Evolutionary conservation across 2,888 invertebrate genomes (phyloP), one percentile per base, ranked within the genome.

Genomic region (Netelia virgata): DNA sequence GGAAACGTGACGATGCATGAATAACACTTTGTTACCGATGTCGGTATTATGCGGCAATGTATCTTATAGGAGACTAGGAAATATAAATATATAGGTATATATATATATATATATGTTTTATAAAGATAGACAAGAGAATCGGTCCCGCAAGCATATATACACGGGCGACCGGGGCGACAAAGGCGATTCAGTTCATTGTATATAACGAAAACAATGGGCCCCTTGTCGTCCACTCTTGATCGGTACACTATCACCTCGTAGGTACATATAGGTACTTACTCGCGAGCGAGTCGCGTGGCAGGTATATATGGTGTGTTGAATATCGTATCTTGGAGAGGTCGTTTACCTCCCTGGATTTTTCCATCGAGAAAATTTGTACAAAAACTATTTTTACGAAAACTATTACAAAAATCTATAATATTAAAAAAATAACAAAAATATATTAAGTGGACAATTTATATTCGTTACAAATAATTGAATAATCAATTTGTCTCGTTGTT

Each of bases 131-230:
- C 43, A 59, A 28, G 41, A 75, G 63, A 75, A 18, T 55, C 63
- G 43, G 69, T 55, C 53, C 41, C 61, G 41, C 16, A 53, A 69
- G 55, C 36, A 36, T 28, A 20, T 23, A 55, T 66, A 23, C 41
- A 55, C 9, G 69, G 16, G 63, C 69, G 69, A 55, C 11, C 28
- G 43, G 53, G 23, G 61, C 70, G 81, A 82, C 70, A 70, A 76
- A 70, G 75, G 57, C 74, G 70, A 75, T 82, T 70, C 75, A 57
- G 43, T 82, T 69, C 61, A 76, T 82, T 82, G 75, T 82, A 64
- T 47, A 64, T 36, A 57, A 70, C 16, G 70, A 70, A 75, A 82
- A 82, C 75, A 82, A 82, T 82, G 81, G 75, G 57, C 63, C 70
- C 57, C 75, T 82, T 64, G 75, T 75, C 81, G 75, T 76, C 20